A percentile compares a stretch with the other conserved stretches of the same genome.
Evolutionary conservation across 2,888 invertebrate species (phyloP).

Genomic region (Chorisops tibialis): DNA sequence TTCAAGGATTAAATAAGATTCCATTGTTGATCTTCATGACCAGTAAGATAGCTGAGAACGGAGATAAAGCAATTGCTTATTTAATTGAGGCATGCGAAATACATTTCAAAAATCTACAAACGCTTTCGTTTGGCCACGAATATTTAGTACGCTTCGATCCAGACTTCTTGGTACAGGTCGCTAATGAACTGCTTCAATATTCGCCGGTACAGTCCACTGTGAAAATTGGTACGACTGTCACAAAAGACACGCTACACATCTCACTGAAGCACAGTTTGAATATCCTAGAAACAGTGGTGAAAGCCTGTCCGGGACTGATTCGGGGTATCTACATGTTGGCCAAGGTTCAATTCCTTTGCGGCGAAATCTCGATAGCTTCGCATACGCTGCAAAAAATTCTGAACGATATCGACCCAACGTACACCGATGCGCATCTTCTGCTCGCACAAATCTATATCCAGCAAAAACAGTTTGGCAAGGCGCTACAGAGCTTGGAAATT

Average conservation of each 20-base stretch:
- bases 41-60: conserved; percentile 60
- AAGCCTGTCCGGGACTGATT: conserved; percentile 78
- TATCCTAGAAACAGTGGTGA: conserved; percentile 68
- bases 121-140: conserved; percentile 66
- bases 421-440: conserved; percentile 78
- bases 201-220: conserved; percentile 63
- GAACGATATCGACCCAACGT: conserved; percentile 71
- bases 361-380: conserved; percentile 71
- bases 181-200: conserved; percentile 71
- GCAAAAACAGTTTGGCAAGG: conserved; percentile 67
- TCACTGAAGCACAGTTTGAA: conserved; percentile 60
- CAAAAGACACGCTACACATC: conserved; percentile 54
- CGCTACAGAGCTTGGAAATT: conserved; percentile 81
- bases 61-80: conserved; percentile 57
- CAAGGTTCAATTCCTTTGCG: conserved; percentile 75
- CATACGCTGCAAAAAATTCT: conserved; percentile 68
- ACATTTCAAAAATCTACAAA: conserved; percentile 55
- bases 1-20: conserved; percentile 66
- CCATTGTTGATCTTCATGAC: conserved; percentile 67
- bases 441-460: conserved; percentile 81
- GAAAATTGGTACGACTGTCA: conserved; percentile 45
- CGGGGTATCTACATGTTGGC: conserved; percentile 67
- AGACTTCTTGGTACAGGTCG: conserved; percentile 77
- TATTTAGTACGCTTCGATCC: conserved; percentile 79
- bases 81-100: conserved; percentile 63